Evolutionary conservation across 2,888 invertebrate species (phyloP).

Genomic region (Eupithecia dodoneata): DNA sequence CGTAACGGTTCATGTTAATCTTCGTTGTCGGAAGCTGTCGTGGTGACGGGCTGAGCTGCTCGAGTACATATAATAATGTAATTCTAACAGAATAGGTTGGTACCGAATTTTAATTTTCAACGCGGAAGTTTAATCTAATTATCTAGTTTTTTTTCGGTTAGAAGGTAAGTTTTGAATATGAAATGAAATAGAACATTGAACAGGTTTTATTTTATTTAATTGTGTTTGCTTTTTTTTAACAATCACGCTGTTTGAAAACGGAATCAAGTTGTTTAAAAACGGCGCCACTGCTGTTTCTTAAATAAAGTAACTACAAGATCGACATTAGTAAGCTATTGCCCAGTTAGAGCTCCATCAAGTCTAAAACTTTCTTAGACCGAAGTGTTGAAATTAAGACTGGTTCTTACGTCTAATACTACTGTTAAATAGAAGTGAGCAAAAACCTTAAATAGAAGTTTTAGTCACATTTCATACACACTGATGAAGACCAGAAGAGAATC

Average conservation of each 20-base stretch:
- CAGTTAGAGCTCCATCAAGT: no score
- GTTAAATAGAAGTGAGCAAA: no score
- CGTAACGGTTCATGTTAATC: conserved; percentile 43
- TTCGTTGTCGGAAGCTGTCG: conserved; percentile 13
- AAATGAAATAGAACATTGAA: not conserved
- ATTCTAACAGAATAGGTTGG: not conserved
- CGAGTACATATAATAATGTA: not conserved
- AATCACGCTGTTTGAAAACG: no score
- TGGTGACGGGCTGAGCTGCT: conserved; percentile 22
- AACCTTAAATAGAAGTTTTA: not conserved
- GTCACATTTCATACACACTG: not conserved
- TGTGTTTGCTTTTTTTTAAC: no score
- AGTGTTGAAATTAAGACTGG: no score
- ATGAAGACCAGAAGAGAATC: not conserved
- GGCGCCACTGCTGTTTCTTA: no score
- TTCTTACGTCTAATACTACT: no score
- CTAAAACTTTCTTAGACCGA: no score
- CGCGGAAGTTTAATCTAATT: not conserved
- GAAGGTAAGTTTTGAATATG: not conserved
- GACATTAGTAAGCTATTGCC: no score
- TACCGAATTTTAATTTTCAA: not conserved
- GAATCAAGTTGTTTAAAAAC: no score
- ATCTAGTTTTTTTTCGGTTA: not conserved
- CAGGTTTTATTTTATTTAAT: no score
- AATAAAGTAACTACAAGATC: no score